phyloP scores from a whole-genome alignment of 2,797 vertebrate genomes.

The Etheostoma nigrum region DNA sequence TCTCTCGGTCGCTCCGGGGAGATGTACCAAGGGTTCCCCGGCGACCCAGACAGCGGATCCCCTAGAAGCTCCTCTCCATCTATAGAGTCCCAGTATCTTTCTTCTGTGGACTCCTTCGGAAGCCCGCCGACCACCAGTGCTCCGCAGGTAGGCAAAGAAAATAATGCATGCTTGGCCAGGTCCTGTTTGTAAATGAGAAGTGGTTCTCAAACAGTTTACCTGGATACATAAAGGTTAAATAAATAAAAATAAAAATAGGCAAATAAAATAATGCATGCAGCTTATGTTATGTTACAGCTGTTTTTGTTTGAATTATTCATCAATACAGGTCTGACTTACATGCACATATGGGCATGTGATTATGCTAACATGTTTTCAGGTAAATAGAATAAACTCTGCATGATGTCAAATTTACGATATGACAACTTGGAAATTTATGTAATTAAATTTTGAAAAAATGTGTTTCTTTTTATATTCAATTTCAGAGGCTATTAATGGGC shows the following conservation, averaged over 20 bases:
- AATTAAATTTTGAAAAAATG: too few relatives aligned
- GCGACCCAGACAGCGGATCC: conserved; percentile 94
- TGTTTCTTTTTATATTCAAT: too few relatives aligned
- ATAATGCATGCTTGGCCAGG: not conserved
- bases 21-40: conserved; percentile 97
- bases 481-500: too few relatives aligned
- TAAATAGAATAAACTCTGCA: not conserved
- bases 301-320: not conserved
- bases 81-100: conserved; percentile 95
- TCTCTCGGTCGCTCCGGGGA: conserved; percentile 86
- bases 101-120: conserved; percentile 97
- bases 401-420: not conserved
- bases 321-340: not conserved
- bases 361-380: not conserved
- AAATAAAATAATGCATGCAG: conserved; percentile 43
- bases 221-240: too few relatives aligned
- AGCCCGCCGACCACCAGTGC: conserved; percentile 92
- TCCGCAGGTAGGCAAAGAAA: conserved; percentile 89
- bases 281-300: not conserved
- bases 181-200: too few relatives aligned
- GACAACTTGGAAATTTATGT: too few relatives aligned
- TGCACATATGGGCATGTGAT: not conserved
- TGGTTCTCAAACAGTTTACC: too few relatives aligned
- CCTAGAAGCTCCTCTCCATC: conserved; percentile 96
- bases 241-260: too few relatives aligned